Base-by-base conservation (phyloP, 2,888 invertebrate species). In the Artemia sinica region DNA sequence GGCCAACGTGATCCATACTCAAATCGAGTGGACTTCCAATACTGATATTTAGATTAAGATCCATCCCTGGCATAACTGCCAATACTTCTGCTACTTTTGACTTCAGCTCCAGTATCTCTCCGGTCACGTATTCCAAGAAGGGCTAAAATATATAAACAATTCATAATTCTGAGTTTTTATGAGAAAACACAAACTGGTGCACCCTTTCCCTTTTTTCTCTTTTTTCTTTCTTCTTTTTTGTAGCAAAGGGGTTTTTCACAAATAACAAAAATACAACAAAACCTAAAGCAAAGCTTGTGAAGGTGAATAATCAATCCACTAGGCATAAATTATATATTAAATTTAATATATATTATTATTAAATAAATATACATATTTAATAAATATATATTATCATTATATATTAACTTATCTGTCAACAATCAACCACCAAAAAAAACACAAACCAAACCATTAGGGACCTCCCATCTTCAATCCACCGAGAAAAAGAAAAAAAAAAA, bases 1-100 rank as follows among this genome's bases (percentile, higher is more conserved):
- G 41, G 41, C 41, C 41, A 41, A 41, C 41, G 41, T 58, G 63
- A 58, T 58, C 63, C 63, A 58, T 58, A 28, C 28, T 28, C 14
- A 58, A 28, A 58, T 58, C 63, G 14, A 58, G 28, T 18, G 63
- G 49, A 50, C 50, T 50, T 13, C 14, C 50, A 48, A 14, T 28
- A 50, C 50, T 14, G 41, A 67, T 50, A 50, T 14, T 48, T 10
- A 67, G 1, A 50, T 48, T 67, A 11, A 50, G 13, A 14, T 28
- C 49, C 63, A 68, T 69, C 12, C 67, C 73, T 67, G 90, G 89
- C 89, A 92, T 89, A 72, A 94, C 89, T 49, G 94, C 94, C 79
- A 95, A 81, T 77, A 94, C 86, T 81, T 95, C 94, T 72, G 92
- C 92, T 77, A 91, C 87, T 81, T 89, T 89, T 71, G 86, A 84